Evolutionary conservation across 2,113 vertebrate species (phyloP).

Genomic region (Rissa tridactyla): DNA sequence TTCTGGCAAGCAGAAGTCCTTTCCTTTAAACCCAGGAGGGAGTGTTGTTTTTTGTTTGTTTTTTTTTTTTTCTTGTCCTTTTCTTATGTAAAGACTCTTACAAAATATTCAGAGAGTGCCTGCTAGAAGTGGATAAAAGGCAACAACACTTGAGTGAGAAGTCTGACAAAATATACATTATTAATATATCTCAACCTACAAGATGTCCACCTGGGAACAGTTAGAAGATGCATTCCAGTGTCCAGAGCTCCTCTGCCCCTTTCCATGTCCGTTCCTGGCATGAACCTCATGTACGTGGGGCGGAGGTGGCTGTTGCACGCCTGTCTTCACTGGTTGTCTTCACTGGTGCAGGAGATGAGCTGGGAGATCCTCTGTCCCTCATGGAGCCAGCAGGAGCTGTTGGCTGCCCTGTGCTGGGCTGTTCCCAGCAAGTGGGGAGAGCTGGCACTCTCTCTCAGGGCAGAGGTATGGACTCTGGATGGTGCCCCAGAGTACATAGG

Average conservation of each 20-base stretch:
- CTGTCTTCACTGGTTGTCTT: neutral
- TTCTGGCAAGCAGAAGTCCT: neutral
- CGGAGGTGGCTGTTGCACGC: neutral
- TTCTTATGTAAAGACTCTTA: conserved; percentile 3
- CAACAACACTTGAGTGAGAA: neutral
- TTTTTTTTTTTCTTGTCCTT: neutral
- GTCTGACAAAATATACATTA: neutral
- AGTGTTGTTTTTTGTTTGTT: neutral
- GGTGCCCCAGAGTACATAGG: neutral
- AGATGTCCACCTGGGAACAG: neutral
- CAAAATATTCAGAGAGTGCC: neutral
- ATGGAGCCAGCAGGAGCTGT: neutral
- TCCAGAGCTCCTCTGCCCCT: neutral
- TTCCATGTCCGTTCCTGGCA: neutral
- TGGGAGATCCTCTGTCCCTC: neutral
- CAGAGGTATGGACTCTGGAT: neutral
- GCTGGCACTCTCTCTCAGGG: neutral
- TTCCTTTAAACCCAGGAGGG: neutral
- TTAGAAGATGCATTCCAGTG: neutral
- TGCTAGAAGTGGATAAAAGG: conserved; percentile 15
- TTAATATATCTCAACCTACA: neutral
- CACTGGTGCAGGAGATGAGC: neutral
- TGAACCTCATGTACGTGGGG: accelerated
- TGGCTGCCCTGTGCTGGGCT: neutral
- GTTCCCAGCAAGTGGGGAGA: neutral